Evolutionary conservation across 2,797 vertebrate species (phyloP).

Genomic region (Acanthiza pusilla): DNA sequence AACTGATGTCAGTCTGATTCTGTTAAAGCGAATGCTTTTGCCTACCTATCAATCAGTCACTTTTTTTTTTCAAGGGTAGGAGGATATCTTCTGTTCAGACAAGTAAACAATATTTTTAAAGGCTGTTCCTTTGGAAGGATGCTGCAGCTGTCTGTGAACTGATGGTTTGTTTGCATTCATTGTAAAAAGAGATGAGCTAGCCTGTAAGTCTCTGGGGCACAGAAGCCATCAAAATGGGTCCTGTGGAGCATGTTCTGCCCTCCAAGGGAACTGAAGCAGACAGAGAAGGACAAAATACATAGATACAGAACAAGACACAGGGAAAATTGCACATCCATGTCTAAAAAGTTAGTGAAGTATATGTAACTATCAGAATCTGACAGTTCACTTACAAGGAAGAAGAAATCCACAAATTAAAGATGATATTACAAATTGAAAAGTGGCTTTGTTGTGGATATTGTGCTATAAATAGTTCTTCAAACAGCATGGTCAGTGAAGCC

Average conservation of each 20-base stretch:
- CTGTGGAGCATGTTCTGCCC: neutral
- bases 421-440: neutral
- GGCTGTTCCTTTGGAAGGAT: conserved; percentile 30
- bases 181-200: neutral
- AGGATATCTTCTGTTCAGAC: conserved; percentile 42
- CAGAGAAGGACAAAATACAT: neutral
- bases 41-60: conserved; percentile 44
- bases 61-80: conserved; percentile 35
- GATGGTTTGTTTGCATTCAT: conserved; percentile 8
- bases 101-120: conserved; percentile 29
- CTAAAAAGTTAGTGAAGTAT: neutral
- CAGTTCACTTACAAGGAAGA: neutral
- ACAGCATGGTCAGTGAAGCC: neutral
- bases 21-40: conserved; percentile 56
- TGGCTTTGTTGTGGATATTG: neutral
- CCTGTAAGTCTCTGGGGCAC: neutral
- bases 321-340: neutral
- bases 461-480: neutral
- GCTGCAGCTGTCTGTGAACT: conserved; percentile 7
- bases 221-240: neutral
- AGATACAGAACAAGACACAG: neutral
- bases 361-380: neutral
- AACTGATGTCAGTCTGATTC: conserved; percentile 53
- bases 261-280: neutral
- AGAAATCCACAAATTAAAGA: neutral